Conservation (phyloP, 2,113 vertebrate species). For the Ceyx melanurus region DNA sequence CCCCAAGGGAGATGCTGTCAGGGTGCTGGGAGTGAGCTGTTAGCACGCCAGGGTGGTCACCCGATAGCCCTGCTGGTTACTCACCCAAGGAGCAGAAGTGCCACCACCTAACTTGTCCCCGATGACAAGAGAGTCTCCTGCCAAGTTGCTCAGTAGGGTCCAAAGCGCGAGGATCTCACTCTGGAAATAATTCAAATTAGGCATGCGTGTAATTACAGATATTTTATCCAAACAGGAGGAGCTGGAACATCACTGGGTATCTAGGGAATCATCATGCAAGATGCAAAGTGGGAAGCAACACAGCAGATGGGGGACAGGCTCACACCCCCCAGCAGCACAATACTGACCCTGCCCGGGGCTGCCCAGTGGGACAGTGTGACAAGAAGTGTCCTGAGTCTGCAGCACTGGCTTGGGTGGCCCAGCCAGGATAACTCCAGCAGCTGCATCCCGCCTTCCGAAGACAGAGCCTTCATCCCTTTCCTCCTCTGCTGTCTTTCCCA, state of each 20-base stretch:
- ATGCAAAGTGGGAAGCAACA: background rate
- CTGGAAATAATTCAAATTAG: slow-evolving; percentile 63
- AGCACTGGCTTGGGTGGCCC: background rate
- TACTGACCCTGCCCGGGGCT: background rate
- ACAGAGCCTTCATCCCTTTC: background rate
- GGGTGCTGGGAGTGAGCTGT: background rate
- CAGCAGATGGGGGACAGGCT: background rate
- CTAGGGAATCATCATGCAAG: background rate
- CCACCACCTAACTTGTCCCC: background rate
- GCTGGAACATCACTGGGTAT: slow-evolving; percentile 31
- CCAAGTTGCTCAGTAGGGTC: background rate
- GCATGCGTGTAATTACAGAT: slow-evolving; percentile 58
- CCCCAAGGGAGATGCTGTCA: background rate
- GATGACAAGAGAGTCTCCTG: background rate
- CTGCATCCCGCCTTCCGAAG: background rate
- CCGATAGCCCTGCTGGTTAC: background rate
- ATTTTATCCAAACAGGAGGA: slow-evolving; percentile 57
- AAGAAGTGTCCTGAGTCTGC: background rate
- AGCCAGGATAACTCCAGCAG: accelerated
- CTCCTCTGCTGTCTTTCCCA: background rate
- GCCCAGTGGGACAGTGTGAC: background rate
- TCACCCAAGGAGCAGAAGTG: background rate
- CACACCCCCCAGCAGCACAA: accelerated
- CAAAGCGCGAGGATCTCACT: background rate
- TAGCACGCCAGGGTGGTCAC: background rate